A percentile compares a stretch with the other conserved stretches of the same genome.
phyloP scores from a whole-genome alignment of 2,113 vertebrate genomes.

The Silurus glanis region DNA sequence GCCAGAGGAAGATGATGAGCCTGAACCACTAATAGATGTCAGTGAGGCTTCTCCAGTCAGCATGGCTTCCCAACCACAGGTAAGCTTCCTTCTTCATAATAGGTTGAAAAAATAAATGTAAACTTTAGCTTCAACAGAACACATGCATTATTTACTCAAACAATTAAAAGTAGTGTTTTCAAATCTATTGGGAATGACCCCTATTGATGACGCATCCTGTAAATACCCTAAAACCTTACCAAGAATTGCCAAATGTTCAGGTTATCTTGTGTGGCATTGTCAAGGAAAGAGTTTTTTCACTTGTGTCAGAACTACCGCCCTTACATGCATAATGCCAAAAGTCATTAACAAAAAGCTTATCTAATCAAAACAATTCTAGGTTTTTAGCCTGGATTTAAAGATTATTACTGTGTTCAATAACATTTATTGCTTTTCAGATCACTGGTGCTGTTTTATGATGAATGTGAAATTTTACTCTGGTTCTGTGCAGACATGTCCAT shows the following conservation, averaged over 20 bases:
- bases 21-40: slow-evolving; percentile 88
- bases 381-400: no score
- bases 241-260: neutral
- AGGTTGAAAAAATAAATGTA: neutral
- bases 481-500: no score
- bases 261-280: neutral
- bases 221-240: neutral
- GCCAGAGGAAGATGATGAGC: slow-evolving; percentile 81
- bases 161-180: neutral
- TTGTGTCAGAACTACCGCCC: neutral
- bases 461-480: no score
- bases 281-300: neutral
- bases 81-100: slow-evolving; percentile 7
- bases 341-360: no score
- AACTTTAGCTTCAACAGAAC: neutral
- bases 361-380: no score
- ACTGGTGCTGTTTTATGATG: no score
- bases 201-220: neutral
- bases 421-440: no score
- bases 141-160: neutral
- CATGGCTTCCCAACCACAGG: slow-evolving; percentile 65
- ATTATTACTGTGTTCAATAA: no score
- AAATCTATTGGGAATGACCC: neutral
- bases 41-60: slow-evolving; percentile 64
- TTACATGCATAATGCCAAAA: neutral